A percentile compares a stretch with the other conserved stretches of the same genome.
Conservation (phyloP, 2,113 vertebrate species). For the Hydrochoerus hydrochaeris region DNA sequence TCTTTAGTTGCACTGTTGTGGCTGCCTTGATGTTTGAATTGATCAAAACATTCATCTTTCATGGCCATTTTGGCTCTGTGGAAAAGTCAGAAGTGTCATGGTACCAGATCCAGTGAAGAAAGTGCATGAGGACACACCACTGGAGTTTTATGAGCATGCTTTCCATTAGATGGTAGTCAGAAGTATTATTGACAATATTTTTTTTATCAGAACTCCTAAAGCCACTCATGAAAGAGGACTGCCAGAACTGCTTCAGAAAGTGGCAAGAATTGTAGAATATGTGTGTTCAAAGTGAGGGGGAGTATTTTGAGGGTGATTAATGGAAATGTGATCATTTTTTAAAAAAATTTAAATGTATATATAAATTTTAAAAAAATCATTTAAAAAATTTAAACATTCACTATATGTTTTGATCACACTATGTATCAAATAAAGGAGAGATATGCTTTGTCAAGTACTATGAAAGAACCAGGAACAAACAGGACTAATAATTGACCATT, state of each 20-base stretch:
- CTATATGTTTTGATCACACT: background rate
- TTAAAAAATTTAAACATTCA: background rate
- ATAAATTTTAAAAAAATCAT: background rate
- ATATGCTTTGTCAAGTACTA: background rate
- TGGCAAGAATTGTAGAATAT: background rate
- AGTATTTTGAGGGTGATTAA: background rate
- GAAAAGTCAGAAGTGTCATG: background rate
- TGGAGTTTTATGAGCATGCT: background rate
- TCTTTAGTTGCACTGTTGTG: background rate
- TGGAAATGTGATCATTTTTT: background rate
- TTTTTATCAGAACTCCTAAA: background rate
- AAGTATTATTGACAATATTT: background rate
- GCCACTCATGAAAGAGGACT: background rate
- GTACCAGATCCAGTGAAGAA: background rate
- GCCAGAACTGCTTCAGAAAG: background rate
- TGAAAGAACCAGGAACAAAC: background rate
- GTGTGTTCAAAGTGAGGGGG: background rate
- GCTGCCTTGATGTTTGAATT: background rate
- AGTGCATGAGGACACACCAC: background rate
- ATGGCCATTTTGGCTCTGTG: background rate
- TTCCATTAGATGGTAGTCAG: background rate
- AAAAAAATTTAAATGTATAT: background rate
- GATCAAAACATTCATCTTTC: background rate
- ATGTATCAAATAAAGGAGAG: background rate
- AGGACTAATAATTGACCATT: background rate